These are phyloP conservation scores for Drosophila mimica DNA, from an alignment of 2,888 invertebrate genomes.

Conservation along the genomic window DNA sequence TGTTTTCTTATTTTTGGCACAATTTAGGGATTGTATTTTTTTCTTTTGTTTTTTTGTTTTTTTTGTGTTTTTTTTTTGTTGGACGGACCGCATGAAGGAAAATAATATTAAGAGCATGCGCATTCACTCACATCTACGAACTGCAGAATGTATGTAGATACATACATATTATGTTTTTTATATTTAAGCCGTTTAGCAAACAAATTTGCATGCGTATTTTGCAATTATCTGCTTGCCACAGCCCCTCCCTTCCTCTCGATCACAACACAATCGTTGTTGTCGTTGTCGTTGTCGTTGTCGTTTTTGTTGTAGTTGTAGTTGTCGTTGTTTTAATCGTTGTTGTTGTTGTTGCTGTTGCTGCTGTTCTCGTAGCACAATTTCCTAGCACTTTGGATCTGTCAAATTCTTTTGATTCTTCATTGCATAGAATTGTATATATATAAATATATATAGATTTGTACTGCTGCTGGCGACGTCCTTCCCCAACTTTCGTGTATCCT, in stretches of 20 bases:
- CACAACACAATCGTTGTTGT: not conserved
- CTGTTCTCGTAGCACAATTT: conserved; percentile 4
- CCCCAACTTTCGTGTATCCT: conserved; percentile 13
- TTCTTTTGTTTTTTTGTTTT: not conserved
- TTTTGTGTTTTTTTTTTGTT: not conserved
- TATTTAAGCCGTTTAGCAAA: conserved; percentile 38
- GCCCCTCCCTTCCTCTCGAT: not conserved
- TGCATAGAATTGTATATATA: conserved; percentile 6
- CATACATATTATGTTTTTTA: conserved; percentile 54
- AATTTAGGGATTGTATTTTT: not conserved
- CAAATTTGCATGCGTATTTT: conserved; percentile 20
- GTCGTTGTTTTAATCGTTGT: not conserved
- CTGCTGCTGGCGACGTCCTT: conserved; percentile 27
- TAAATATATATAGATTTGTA: conserved; percentile 1
- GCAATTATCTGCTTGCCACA: conserved; percentile 9
- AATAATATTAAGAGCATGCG: conserved; percentile 49
- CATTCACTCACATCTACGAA: conserved; percentile 41
- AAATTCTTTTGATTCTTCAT: conserved; percentile 15
- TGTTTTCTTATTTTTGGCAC: not conserved
- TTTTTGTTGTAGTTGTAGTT: not conserved
- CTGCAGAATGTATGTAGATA: conserved; percentile 51
- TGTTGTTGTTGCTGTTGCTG: conserved; percentile 5
- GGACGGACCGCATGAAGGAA: conserved; percentile 22
- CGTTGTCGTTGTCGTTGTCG: not conserved
- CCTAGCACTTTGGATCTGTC: conserved; percentile 6